Conservation (phyloP, 2,888 invertebrate genomes). For the Netelia fuscicornis region DNA sequence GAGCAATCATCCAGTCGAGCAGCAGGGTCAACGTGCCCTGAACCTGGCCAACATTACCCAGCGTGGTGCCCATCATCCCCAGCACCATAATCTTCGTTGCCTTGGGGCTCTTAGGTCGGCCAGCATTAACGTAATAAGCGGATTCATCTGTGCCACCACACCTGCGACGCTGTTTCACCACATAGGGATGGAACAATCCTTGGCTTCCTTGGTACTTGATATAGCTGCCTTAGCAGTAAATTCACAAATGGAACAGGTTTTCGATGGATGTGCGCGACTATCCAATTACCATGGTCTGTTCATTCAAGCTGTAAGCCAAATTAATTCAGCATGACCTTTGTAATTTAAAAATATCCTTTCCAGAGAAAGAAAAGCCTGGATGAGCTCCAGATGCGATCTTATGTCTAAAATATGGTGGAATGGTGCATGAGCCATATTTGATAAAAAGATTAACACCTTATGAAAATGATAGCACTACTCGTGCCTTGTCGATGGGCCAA, state of each 20-base stretch:
- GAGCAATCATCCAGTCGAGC: constrained; percentile 60
- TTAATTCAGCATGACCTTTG: neutral
- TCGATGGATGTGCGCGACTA: neutral
- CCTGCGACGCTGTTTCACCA: constrained; percentile 4
- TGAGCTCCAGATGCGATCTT: neutral
- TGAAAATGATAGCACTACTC: neutral
- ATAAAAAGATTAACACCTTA: neutral
- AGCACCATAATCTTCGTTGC: constrained; percentile 23
- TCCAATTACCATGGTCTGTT: too few relatives aligned
- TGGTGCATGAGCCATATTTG: neutral
- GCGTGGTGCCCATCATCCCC: constrained; percentile 41
- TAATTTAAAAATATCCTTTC: neutral
- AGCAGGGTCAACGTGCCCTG: constrained; percentile 53
- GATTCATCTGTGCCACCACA: constrained; percentile 34
- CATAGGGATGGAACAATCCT: neutral
- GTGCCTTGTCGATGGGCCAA: neutral
- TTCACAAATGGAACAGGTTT: neutral
- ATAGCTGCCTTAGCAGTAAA: neutral
- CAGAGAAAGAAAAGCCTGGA: neutral
- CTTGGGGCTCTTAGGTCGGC: constrained; percentile 9
- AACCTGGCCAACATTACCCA: constrained; percentile 3
- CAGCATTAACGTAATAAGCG: constrained; percentile 55
- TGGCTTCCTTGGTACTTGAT: neutral
- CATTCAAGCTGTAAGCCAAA: neutral
- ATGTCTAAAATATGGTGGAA: neutral